phyloP scores from a whole-genome alignment of 2,888 invertebrate species.

The Gasteruption jaculator region DNA sequence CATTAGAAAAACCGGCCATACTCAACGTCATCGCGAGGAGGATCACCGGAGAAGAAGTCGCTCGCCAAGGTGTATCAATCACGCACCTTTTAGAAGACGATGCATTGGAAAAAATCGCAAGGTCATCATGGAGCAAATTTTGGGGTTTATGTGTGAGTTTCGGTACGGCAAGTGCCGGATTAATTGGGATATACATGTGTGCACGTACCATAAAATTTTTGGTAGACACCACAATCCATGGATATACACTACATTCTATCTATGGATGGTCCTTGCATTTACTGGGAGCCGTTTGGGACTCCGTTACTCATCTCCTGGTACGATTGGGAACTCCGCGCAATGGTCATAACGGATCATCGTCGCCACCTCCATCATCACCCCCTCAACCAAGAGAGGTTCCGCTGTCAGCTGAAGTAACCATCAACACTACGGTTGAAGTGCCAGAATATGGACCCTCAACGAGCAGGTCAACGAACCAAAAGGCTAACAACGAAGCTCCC shows the following conservation, averaged over 20 bases:
- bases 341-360: too few species aligned
- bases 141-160: background rate
- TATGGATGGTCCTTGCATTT: conserved; percentile 5
- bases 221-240: conserved; percentile 1
- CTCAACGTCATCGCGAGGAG: conserved; percentile 3
- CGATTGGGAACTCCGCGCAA: too few species aligned
- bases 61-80: conserved; percentile 2
- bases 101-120: conserved; percentile 1
- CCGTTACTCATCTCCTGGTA: conserved; percentile 1
- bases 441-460: too few species aligned
- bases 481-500: too few species aligned
- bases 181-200: background rate
- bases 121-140: conserved; percentile 2
- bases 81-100: conserved; percentile 3
- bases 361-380: too few species aligned
- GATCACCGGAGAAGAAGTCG: background rate
- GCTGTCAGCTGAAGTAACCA: too few species aligned
- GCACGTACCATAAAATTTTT: background rate
- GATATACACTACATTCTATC: conserved; percentile 5
- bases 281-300: conserved; percentile 7
- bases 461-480: too few species aligned
- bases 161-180: conserved; percentile 4
- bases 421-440: too few species aligned
- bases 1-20: conserved; percentile 4
- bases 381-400: too few species aligned